A percentile compares a stretch with the other conserved stretches of the same genome.
These are phyloP conservation scores for Thinocorus orbignyianus DNA, from an alignment of 2,113 vertebrate genomes.

Conservation along the genomic window DNA sequence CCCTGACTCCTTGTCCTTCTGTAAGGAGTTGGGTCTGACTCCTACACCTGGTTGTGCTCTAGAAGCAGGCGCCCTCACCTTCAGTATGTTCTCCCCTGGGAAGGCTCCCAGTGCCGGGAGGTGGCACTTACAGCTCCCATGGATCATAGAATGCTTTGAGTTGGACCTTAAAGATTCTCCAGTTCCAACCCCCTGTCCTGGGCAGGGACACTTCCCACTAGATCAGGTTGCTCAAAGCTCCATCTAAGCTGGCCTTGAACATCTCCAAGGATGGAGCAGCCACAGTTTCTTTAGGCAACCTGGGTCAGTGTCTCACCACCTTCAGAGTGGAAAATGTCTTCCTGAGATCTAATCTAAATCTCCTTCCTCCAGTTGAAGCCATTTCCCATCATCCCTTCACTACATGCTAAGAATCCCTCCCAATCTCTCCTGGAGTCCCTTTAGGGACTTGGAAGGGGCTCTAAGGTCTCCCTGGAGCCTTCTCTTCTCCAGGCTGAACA, in stretches of 20 bases:
- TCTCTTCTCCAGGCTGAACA: neutral
- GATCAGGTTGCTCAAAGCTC: neutral
- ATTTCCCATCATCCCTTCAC: neutral
- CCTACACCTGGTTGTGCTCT: neutral
- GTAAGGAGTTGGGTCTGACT: neutral
- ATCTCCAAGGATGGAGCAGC: neutral
- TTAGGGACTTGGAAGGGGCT: neutral
- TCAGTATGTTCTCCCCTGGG: fast-evolving
- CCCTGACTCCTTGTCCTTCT: fast-evolving
- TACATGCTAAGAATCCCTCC: neutral
- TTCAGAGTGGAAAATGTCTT: neutral
- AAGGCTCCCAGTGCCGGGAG: neutral
- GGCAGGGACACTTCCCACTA: neutral
- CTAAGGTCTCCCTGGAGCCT: neutral
- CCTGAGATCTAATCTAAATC: neutral
- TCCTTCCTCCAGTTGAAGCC: neutral
- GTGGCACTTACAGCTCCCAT: fast-evolving
- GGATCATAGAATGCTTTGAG: neutral
- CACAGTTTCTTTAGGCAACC: neutral
- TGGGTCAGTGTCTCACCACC: neutral
- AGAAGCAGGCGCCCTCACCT: neutral
- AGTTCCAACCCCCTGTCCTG: neutral
- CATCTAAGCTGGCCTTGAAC: neutral
- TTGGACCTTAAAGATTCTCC: neutral
- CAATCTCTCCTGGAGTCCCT: neutral